Conservation (phyloP, 1,140 invertebrate genomes). For the Aphis craccivora region DNA sequence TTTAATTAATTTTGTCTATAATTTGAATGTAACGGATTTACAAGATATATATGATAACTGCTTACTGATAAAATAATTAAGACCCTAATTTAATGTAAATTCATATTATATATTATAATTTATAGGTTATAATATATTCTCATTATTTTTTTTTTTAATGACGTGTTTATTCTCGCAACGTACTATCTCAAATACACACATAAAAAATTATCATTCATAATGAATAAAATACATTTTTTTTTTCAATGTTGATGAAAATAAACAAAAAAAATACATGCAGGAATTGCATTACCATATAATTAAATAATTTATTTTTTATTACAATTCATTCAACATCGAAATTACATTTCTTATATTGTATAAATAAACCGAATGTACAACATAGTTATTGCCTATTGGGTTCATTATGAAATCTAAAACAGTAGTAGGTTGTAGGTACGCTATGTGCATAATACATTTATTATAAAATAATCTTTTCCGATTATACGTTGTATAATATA, state of each 20-base stretch:
- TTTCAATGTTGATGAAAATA: not conserved
- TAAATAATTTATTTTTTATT: not conserved
- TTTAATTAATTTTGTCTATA: too few species aligned
- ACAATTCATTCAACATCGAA: not conserved
- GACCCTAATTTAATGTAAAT: too few species aligned
- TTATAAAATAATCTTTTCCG: too few species aligned
- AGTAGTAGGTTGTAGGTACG: not conserved
- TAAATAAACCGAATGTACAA: not conserved
- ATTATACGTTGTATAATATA: too few species aligned
- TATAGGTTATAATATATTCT: not conserved
- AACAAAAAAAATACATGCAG: too few species aligned
- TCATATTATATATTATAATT: not conserved
- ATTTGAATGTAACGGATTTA: too few species aligned
- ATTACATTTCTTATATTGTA: not conserved
- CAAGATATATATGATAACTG: too few species aligned
- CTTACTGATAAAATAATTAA: too few species aligned
- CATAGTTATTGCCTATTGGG: not conserved
- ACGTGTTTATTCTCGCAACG: not conserved
- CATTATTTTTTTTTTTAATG: not conserved
- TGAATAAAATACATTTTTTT: not conserved
- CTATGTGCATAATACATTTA: too few species aligned
- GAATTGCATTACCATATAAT: not conserved
- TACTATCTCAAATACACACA: not conserved
- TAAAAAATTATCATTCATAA: not conserved
- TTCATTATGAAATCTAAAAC: not conserved